These are phyloP conservation scores for Zaprionus camerounensis DNA, from an alignment of 1,140 invertebrate species.

Conservation along the genomic window DNA sequence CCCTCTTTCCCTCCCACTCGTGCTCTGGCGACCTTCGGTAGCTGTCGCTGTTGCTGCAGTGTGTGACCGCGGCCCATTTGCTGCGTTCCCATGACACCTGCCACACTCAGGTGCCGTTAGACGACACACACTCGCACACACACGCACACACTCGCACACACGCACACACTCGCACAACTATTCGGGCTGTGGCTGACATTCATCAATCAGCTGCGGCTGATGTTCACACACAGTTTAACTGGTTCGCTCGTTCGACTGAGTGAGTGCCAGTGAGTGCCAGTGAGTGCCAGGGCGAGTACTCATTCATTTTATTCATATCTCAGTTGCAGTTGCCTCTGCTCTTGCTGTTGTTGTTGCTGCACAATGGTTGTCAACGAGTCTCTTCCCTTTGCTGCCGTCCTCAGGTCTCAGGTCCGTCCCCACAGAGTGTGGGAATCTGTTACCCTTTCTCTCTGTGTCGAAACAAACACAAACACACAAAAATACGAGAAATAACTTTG, in stretches of 20 bases:
- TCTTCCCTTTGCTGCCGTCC: slow-evolving; percentile 23
- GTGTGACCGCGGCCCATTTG: slow-evolving; percentile 52
- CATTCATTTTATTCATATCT: slow-evolving; percentile 61
- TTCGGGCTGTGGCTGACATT: slow-evolving; percentile 64
- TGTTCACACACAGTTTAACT: slow-evolving; percentile 57
- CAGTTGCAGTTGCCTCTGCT: neutral
- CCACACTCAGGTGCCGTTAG: slow-evolving; percentile 47
- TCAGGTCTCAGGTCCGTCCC: slow-evolving; percentile 7
- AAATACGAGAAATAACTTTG: slow-evolving; percentile 56
- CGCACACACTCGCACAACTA: slow-evolving; percentile 14
- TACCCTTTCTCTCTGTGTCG: slow-evolving; percentile 74
- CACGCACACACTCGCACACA: slow-evolving; percentile 6
- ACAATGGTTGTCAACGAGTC: slow-evolving; percentile 56
- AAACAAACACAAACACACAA: slow-evolving; percentile 59
- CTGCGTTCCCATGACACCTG: slow-evolving; percentile 73
- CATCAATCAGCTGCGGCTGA: slow-evolving; percentile 68
- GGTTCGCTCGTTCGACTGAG: slow-evolving; percentile 15
- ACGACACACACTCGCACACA: slow-evolving; percentile 19
- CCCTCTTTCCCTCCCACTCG: slow-evolving; percentile 15
- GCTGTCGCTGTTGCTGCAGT: slow-evolving; percentile 24
- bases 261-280: slow-evolving; percentile 8
- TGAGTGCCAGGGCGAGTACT: slow-evolving; percentile 31
- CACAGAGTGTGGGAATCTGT: slow-evolving; percentile 77
- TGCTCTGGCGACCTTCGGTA: slow-evolving; percentile 43
- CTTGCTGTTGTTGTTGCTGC: neutral